These are phyloP conservation scores for Ischnus inquisitorius DNA, from an alignment of 2,888 invertebrate species.

Conservation along the genomic window DNA sequence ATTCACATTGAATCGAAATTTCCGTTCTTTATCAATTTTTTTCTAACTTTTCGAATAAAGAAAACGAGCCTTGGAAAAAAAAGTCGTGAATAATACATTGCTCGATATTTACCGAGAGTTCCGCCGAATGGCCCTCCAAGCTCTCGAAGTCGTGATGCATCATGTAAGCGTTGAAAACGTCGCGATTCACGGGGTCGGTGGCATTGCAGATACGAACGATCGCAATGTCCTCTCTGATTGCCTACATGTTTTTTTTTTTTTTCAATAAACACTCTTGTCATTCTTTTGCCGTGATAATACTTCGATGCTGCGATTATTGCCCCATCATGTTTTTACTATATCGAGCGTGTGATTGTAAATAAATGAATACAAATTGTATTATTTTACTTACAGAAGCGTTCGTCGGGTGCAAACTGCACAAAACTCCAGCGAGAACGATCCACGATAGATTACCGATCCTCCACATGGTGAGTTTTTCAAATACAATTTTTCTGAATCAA, in stretches of 20 bases:
- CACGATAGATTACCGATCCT: conserved; percentile 23
- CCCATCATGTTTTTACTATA: too few species aligned
- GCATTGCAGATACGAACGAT: conserved; percentile 74
- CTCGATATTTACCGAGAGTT: conserved; percentile 70
- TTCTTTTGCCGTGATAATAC: too few species aligned
- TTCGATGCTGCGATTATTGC: too few species aligned
- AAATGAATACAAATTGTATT: not conserved
- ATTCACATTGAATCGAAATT: not conserved
- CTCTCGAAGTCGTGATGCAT: conserved; percentile 72
- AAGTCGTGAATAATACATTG: not conserved
- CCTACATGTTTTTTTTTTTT: conserved; percentile 49
- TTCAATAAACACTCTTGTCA: not conserved
- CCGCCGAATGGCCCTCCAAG: conserved; percentile 62
- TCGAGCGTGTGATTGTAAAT: too few species aligned
- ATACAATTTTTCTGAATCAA: not conserved
- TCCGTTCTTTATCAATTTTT: not conserved
- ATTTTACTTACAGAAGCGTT: conserved; percentile 42
- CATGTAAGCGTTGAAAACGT: conserved; percentile 72
- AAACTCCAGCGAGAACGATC: conserved; percentile 28
- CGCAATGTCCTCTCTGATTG: conserved; percentile 70
- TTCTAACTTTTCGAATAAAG: too few species aligned
- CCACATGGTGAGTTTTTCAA: conserved; percentile 44
- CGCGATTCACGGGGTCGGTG: conserved; percentile 72
- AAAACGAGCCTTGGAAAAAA: too few species aligned
- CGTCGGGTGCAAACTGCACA: conserved; percentile 26